phyloP scores from a whole-genome alignment of 2,888 invertebrate genomes.

The Boloria euphrosyne region DNA sequence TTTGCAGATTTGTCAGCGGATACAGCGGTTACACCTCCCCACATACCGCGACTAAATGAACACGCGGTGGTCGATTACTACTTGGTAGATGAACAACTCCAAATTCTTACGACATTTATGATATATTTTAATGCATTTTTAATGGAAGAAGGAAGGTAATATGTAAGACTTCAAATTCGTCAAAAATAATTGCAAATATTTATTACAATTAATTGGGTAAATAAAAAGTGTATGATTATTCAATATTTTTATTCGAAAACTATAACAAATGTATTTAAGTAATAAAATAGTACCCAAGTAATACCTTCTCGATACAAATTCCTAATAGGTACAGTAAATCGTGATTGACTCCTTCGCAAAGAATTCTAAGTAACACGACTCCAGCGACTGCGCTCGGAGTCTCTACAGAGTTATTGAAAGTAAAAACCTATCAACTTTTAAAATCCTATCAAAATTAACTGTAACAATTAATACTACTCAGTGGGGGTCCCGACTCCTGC shows the following conservation, averaged over 20 bases:
- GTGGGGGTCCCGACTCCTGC: no score
- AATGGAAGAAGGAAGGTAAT: no score
- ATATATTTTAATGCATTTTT: neutral
- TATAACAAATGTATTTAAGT: conserved; percentile 26
- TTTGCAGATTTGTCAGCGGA: conserved; percentile 7
- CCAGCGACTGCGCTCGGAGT: no score
- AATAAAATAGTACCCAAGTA: neutral
- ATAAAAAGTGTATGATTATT: neutral
- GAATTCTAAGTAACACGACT: no score
- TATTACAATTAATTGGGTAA: neutral
- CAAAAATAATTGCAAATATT: no score
- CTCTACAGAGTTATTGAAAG: no score
- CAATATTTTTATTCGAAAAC: conserved; percentile 23
- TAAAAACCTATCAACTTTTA: no score
- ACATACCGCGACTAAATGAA: conserved; percentile 20
- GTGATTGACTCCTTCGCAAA: no score
- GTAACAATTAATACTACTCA: no score
- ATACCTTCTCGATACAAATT: conserved; percentile 3
- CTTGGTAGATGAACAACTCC: neutral
- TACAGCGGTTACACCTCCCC: conserved; percentile 29
- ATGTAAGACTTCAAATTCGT: no score
- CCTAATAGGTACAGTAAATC: neutral
- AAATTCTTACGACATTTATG: neutral
- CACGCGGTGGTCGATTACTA: neutral
- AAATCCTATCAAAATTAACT: no score